Evolutionary conservation across 2,797 vertebrate species (phyloP).

Genomic region (Eupleurogrammus muticus): DNA sequence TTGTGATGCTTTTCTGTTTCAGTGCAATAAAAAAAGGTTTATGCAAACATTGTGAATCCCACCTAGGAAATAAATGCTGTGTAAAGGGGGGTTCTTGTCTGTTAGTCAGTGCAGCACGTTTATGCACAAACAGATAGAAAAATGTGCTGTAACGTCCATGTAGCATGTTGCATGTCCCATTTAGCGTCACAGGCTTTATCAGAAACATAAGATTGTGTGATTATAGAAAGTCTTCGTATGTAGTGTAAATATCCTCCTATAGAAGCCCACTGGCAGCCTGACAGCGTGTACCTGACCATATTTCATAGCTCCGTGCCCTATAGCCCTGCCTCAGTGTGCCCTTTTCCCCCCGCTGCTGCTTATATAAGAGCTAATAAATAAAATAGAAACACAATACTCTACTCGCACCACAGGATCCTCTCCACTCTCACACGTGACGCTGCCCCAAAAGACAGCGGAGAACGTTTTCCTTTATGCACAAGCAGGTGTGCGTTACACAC

Average conservation of each 20-base stretch:
- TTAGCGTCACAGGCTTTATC: not conserved
- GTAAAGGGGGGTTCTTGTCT: no score
- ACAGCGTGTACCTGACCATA: slow-evolving; percentile 48
- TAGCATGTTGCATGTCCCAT: not conserved
- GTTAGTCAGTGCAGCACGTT: no score
- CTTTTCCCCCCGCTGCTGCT: slow-evolving; percentile 69
- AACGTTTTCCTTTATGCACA: slow-evolving; percentile 60
- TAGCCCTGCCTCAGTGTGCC: slow-evolving; percentile 61
- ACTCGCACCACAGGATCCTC: slow-evolving; percentile 63
- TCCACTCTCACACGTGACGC: slow-evolving; percentile 65
- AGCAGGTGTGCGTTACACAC: slow-evolving; percentile 58
- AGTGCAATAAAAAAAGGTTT: no score
- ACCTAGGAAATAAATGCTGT: no score
- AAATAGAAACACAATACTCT: slow-evolving; percentile 78
- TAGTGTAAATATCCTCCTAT: not conserved
- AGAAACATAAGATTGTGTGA: not conserved
- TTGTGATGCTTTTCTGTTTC: no score
- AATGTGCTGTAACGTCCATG: no score
- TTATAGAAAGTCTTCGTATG: no score
- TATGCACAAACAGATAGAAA: not conserved
- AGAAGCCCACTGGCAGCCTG: slow-evolving; percentile 13
- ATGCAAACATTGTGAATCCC: no score
- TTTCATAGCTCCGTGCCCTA: slow-evolving; percentile 67
- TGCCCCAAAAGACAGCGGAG: slow-evolving; percentile 41
- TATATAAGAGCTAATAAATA: slow-evolving; percentile 81